Evolutionary conservation across 37 sponge, comb jelly and placozoan genomes (phyloP).

Genomic region (Spongilla lacustris): DNA sequence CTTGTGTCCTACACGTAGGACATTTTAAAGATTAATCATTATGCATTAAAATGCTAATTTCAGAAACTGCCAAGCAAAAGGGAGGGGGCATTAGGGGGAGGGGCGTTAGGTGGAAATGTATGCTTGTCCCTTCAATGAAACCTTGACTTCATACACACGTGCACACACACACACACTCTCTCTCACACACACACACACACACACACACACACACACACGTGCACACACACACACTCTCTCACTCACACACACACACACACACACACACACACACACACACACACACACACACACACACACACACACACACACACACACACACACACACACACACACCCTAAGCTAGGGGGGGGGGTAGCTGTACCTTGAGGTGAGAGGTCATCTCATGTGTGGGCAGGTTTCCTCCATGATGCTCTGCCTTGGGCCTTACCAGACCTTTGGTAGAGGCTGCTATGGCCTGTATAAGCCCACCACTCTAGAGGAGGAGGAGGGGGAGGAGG

Average conservation of each 20-base stretch:
- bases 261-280: slow-evolving; percentile 28
- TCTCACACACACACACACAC: slow-evolving; percentile 1
- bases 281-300: slow-evolving; percentile 21
- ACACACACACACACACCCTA: neutral
- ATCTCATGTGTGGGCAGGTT: neutral
- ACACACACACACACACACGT: slow-evolving; percentile 23
- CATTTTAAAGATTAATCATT: no score
- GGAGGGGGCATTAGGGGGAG: no score
- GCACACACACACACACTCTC: neutral
- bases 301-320: neutral
- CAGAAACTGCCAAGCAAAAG: no score
- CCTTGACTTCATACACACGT: neutral
- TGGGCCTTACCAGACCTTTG: slow-evolving; percentile 9
- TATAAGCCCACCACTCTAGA: neutral
- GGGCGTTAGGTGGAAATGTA: no score
- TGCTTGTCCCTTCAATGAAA: no score
- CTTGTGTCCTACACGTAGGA: no score
- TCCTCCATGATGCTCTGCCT: neutral
- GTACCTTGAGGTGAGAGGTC: neutral
- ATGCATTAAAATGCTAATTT: no score
- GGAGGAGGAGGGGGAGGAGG: neutral
- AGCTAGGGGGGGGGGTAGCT: neutral
- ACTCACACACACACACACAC: neutral
- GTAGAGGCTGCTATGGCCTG: neutral
- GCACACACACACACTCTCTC: neutral